A percentile compares a stretch with the other conserved stretches of the same genome.
phyloP scores from a whole-genome alignment of 2,888 invertebrate species.

The Melieria omissa region DNA sequence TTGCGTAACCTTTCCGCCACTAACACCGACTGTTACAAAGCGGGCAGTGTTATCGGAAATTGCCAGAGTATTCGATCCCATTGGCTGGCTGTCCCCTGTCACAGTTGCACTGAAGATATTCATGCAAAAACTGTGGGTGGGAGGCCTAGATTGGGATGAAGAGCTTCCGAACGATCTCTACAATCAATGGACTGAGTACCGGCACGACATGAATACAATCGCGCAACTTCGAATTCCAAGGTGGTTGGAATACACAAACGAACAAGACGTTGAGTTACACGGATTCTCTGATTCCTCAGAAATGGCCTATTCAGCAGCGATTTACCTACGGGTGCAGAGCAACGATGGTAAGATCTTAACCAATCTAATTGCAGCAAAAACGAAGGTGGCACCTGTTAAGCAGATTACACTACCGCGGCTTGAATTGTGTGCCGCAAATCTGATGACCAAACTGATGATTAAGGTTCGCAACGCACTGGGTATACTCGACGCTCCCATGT shows the following conservation, averaged over 20 bases:
- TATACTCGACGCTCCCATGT: neutral
- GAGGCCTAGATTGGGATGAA: conserved; percentile 28
- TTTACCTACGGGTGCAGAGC: conserved; percentile 18
- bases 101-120: conserved; percentile 1
- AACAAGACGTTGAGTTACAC: conserved; percentile 32
- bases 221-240: conserved; percentile 25
- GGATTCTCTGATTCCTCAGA: conserved; percentile 36
- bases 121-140: conserved; percentile 19
- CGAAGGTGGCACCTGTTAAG: conserved; percentile 31
- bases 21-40: conserved; percentile 27
- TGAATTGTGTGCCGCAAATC: conserved; percentile 34
- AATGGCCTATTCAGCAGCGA: conserved; percentile 34
- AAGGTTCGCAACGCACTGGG: conserved; percentile 18
- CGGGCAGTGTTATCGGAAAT: conserved; percentile 35
- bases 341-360: neutral
- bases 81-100: conserved; percentile 3
- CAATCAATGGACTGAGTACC: neutral
- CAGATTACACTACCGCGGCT: conserved; percentile 33
- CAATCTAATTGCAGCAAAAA: conserved; percentile 29
- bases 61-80: conserved; percentile 20
- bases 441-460: conserved; percentile 27
- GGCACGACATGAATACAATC: conserved; percentile 9
- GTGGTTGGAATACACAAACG: conserved; percentile 19
- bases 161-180: conserved; percentile 1
- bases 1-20: neutral